A percentile compares a stretch with the other conserved stretches of the same genome.
These are phyloP conservation scores for Rhincodon typus DNA, from an alignment of 2,797 vertebrate genomes.

Conservation along the genomic window DNA sequence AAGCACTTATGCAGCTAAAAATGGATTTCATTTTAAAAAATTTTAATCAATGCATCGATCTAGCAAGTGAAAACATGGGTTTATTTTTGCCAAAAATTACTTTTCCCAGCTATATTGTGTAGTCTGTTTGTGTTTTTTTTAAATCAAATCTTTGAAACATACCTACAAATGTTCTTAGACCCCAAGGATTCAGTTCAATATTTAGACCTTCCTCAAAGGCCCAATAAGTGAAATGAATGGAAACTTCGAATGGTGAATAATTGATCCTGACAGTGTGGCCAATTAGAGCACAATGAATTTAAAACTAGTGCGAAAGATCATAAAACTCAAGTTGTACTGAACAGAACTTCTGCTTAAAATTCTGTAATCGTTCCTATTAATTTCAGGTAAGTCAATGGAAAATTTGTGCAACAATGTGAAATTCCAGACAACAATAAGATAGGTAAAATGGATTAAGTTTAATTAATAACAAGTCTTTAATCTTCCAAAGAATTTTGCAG, in stretches of 20 bases:
- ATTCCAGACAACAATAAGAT: background rate
- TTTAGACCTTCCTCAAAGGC: background rate
- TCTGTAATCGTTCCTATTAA: background rate
- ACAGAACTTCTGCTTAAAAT: background rate
- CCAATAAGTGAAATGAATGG: background rate
- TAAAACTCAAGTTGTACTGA: background rate
- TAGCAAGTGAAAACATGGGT: no score
- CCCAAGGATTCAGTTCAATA: background rate
- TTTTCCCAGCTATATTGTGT: background rate
- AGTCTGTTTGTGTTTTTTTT: background rate
- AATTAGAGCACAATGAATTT: background rate
- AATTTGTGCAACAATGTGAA: background rate
- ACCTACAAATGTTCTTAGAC: background rate
- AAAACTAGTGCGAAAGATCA: background rate
- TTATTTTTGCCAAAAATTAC: background rate
- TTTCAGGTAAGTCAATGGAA: background rate
- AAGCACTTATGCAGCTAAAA: no score
- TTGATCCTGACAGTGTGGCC: background rate
- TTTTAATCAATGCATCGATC: no score
- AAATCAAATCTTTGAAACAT: background rate
- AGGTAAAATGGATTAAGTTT: background rate
- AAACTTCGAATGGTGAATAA: background rate
- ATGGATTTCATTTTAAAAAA: no score
- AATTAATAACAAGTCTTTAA: background rate
- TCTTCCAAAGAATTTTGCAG: background rate